Conservation (phyloP, 2,113 vertebrate species). For the Onychostruthus taczanowskii region DNA sequence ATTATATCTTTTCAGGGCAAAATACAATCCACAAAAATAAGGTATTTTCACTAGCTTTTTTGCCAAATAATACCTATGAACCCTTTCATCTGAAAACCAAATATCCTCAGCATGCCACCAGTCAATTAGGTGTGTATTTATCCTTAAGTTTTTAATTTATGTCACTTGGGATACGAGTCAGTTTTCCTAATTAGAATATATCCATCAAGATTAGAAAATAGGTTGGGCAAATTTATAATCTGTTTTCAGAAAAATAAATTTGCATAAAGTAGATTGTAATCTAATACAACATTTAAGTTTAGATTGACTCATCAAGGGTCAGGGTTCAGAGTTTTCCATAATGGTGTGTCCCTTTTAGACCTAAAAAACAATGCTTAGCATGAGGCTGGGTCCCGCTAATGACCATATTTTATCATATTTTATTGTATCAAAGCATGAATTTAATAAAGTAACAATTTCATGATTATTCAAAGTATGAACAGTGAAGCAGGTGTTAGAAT, state of each 20-base stretch:
- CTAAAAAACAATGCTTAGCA: background rate
- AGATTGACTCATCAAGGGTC: background rate
- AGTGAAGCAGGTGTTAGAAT: background rate
- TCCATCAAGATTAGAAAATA: slow-evolving; percentile 36
- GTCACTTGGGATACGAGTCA: slow-evolving; percentile 3
- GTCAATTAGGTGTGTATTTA: slow-evolving; percentile 44
- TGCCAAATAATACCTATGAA: background rate
- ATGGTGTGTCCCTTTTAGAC: fast-evolving
- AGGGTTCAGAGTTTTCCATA: background rate
- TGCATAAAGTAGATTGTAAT: background rate
- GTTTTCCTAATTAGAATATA: slow-evolving; percentile 36
- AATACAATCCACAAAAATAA: background rate
- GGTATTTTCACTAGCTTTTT: background rate
- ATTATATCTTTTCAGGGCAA: background rate
- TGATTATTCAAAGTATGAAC: background rate
- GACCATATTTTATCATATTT: background rate
- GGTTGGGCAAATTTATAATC: slow-evolving; percentile 9
- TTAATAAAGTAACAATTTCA: background rate
- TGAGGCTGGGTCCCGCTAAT: background rate
- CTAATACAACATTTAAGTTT: background rate
- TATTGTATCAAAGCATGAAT: background rate
- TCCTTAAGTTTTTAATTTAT: slow-evolving; percentile 42
- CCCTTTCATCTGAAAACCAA: slow-evolving; percentile 28
- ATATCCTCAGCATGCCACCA: slow-evolving; percentile 15
- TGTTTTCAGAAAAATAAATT: background rate